Percentiles rank a stretch among this genome's conserved stretches.
These are phyloP conservation scores for Alviniconcha marisindica DNA, from an alignment of 1,140 invertebrate species.

Conservation along the genomic window DNA sequence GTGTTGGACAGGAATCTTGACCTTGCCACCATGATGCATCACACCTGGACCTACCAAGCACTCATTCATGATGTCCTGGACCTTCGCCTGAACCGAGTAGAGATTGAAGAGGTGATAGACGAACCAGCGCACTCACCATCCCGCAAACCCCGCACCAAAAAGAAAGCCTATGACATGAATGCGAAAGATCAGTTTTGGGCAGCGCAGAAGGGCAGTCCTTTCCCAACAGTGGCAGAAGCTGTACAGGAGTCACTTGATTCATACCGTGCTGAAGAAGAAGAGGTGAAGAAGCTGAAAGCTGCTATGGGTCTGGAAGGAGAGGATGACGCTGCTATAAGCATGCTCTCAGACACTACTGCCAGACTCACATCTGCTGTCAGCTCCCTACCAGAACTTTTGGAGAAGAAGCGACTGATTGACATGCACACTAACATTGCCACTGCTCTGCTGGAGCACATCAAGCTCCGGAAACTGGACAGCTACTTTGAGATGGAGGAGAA, in stretches of 20 bases:
- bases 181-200: constrained; percentile 88
- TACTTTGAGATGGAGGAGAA: constrained; percentile 99
- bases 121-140: constrained; percentile 56
- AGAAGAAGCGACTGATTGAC: constrained; percentile 98
- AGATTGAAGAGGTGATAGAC: constrained; percentile 84
- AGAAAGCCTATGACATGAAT: constrained; percentile 94
- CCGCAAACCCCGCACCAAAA: constrained; percentile 78
- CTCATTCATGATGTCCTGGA: constrained; percentile 96
- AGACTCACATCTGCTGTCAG: constrained; percentile 94
- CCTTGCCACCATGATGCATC: constrained; percentile 97
- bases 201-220: constrained; percentile 95
- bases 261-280: constrained; percentile 95
- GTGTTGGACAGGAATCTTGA: constrained; percentile 97
- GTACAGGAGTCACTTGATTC: constrained; percentile 98
- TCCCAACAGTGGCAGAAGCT: constrained; percentile 97
- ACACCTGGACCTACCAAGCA: constrained; percentile 98
- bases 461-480: constrained; percentile 90
- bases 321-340: constrained; percentile 79
- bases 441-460: constrained; percentile 93
- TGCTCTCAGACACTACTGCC: constrained; percentile 96
- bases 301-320: constrained; percentile 85
- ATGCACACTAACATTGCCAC: constrained; percentile 99
- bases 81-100: constrained; percentile 90
- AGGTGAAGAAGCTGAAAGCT: constrained; percentile 95
- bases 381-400: constrained; percentile 95